Conservation (phyloP, 1,140 invertebrate genomes). For the Metopolophium dirhodum region DNA sequence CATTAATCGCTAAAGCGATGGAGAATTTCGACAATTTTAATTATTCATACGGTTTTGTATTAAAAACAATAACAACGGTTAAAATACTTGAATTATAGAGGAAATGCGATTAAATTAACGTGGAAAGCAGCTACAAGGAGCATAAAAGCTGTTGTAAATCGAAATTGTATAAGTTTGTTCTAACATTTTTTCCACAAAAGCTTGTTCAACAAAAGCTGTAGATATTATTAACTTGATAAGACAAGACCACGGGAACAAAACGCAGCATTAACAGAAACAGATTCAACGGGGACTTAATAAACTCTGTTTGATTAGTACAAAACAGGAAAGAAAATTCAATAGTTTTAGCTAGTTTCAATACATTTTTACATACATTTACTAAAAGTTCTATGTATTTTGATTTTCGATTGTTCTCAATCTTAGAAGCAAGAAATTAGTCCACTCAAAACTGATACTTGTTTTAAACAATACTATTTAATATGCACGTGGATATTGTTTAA, state of each 20-base stretch:
- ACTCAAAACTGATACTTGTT: background rate
- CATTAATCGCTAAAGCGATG: background rate
- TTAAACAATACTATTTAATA: background rate
- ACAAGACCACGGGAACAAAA: background rate
- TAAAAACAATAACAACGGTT: background rate
- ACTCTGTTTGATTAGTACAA: background rate
- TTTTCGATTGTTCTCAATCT: background rate
- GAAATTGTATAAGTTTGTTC: background rate
- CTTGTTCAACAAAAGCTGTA: background rate
- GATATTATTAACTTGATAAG: constrained; percentile 4
- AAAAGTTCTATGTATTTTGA: background rate
- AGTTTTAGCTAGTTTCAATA: background rate
- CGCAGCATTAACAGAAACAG: background rate
- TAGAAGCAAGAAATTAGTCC: background rate
- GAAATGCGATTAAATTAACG: background rate
- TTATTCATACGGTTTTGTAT: background rate
- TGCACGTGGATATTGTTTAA: background rate
- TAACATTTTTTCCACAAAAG: background rate
- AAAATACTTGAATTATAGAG: background rate
- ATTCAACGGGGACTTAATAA: background rate
- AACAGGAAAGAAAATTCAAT: background rate
- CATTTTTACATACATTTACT: background rate
- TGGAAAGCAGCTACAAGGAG: background rate
- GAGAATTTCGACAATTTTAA: background rate
- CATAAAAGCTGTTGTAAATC: background rate